Conservation (phyloP, 2,113 vertebrate species). For the Oceanodroma tethys region DNA sequence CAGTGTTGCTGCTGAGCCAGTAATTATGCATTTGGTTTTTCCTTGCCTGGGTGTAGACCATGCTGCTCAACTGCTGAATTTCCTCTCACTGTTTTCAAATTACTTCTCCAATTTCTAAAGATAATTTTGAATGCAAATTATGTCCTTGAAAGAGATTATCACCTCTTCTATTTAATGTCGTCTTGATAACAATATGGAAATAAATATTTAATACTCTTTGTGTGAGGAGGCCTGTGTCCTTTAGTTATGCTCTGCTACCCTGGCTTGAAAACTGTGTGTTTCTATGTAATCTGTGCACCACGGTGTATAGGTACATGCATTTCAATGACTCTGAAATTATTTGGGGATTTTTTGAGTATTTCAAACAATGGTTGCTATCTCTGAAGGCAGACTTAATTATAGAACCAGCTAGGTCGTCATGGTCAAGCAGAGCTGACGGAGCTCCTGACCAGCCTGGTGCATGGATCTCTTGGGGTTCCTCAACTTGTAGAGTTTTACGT, state of each 20-base stretch:
- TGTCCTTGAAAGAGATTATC: not conserved
- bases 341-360: not conserved
- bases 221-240: not conserved
- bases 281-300: not conserved
- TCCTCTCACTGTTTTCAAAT: not conserved
- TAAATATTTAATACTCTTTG: not conserved
- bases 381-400: not conserved
- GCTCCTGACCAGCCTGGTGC: not conserved
- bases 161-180: not conserved
- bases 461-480: not conserved
- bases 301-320: not conserved
- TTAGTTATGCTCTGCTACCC: not conserved
- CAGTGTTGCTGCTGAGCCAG: not conserved
- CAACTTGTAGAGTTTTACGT: not conserved
- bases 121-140: slow-evolving; percentile 7
- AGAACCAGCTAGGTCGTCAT: not conserved
- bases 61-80: not conserved
- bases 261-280: not conserved
- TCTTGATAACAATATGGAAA: not conserved
- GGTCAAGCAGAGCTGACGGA: not conserved
- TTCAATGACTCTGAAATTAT: not conserved
- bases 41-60: not conserved
- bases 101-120: not conserved
- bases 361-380: not conserved
- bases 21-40: not conserved